These are phyloP conservation scores for Thunnus albacares DNA, from an alignment of 2,797 vertebrate genomes.

Conservation along the genomic window DNA sequence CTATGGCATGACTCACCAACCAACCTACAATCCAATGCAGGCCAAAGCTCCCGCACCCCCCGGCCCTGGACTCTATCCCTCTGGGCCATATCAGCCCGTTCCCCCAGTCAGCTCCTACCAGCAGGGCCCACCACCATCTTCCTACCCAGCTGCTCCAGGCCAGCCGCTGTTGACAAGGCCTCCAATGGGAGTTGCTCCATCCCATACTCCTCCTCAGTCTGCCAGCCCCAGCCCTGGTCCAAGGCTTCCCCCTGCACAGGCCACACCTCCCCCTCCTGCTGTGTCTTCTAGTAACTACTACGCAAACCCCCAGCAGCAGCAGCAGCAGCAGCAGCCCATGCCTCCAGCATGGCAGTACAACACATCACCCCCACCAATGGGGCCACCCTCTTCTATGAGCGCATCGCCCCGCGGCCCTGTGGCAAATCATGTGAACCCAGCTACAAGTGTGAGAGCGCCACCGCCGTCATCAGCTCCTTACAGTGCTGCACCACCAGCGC, in stretches of 20 bases:
- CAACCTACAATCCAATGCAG: constrained; percentile 83
- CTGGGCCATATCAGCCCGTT: constrained; percentile 85
- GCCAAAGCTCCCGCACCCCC: constrained; percentile 86
- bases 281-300: constrained; percentile 85
- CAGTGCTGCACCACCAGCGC: constrained; percentile 77
- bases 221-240: constrained; percentile 76
- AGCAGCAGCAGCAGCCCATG: constrained; percentile 64
- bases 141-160: constrained; percentile 82
- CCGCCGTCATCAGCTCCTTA: constrained; percentile 78
- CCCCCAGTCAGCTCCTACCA: constrained; percentile 82
- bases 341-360: constrained; percentile 89
- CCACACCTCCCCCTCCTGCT: constrained; percentile 83
- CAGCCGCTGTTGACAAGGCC: constrained; percentile 86
- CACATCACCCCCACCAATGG: constrained; percentile 69
- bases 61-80: constrained; percentile 85
- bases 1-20: constrained; percentile 84
- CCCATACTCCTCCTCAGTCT: constrained; percentile 83
- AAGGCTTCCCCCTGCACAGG: constrained; percentile 82
- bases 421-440: constrained; percentile 83
- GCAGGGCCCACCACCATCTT: constrained; percentile 78
- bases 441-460: constrained; percentile 62
- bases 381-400: constrained; percentile 67
- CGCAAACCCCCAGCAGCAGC: constrained; percentile 76
- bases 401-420: constrained; percentile 73
- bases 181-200: constrained; percentile 75